A percentile compares a stretch with the other conserved stretches of the same genome.
Conservation (phyloP, 2,797 vertebrate species). For the Micromesistius poutassou region DNA sequence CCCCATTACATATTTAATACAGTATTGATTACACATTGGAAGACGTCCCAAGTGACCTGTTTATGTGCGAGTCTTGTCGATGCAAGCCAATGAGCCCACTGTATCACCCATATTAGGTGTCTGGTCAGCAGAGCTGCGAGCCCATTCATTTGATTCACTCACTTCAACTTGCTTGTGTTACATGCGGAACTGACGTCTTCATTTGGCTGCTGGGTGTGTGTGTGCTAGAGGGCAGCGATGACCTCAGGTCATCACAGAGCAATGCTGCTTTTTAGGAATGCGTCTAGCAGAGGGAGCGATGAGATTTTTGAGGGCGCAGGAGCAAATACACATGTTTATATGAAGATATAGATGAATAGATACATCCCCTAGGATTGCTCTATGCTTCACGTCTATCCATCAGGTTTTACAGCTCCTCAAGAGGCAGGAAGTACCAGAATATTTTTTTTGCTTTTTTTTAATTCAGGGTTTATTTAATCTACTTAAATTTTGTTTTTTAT, state of each 20-base stretch:
- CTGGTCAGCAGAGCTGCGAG: constrained; percentile 19
- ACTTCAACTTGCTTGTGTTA: constrained; percentile 1
- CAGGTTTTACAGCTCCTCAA: not conserved
- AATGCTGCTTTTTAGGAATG: not conserved
- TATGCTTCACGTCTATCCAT: not conserved
- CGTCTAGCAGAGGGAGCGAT: not conserved
- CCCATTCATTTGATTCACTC: constrained; percentile 32
- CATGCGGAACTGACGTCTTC: not conserved
- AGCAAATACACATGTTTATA: not conserved
- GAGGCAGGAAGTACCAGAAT: too few relatives aligned
- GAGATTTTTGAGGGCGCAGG: not conserved
- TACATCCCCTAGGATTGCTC: not conserved
- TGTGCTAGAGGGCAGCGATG: too few relatives aligned
- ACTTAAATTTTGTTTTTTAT: too few relatives aligned
- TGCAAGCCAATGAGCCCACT: constrained; percentile 34
- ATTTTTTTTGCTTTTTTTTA: too few relatives aligned
- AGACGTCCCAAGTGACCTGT: constrained; percentile 38
- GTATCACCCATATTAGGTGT: constrained; percentile 36
- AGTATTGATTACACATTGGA: constrained; percentile 59
- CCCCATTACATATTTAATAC: constrained; percentile 38
- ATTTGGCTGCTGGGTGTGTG: too few relatives aligned
- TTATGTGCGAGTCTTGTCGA: constrained; percentile 36
- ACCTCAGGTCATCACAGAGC: not conserved
- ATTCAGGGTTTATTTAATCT: too few relatives aligned
- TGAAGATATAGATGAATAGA: not conserved